phyloP scores from a whole-genome alignment of 2,888 invertebrate genomes.

The Diadegma fenestrale region DNA sequence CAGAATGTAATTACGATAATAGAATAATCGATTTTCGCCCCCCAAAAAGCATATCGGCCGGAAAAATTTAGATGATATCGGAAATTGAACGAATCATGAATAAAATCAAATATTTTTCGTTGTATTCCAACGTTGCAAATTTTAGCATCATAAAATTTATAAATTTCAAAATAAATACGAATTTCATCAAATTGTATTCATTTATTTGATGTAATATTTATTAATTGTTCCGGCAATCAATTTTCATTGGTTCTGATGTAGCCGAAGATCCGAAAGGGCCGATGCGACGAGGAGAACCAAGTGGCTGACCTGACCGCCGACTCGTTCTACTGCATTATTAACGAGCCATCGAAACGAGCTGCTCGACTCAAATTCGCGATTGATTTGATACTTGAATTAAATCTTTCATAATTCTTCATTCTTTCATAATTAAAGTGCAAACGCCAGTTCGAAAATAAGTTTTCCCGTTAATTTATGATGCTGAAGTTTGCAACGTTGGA shows the following conservation, averaged over 20 bases:
- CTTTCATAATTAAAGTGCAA: neutral
- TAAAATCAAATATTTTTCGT: no score
- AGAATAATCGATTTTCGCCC: no score
- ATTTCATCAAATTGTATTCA: neutral
- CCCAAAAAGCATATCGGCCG: no score
- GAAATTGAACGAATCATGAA: no score
- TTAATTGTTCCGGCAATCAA: neutral
- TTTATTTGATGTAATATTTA: neutral
- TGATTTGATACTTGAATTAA: neutral
- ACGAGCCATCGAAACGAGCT: neutral
- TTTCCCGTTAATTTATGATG: neutral
- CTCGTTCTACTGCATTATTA: slow-evolving; percentile 46
- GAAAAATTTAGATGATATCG: no score
- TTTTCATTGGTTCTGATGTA: neutral
- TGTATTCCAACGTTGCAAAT: no score
- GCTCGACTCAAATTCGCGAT: neutral
- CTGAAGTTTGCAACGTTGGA: no score
- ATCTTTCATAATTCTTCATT: neutral
- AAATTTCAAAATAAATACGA: neutral
- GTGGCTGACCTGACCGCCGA: slow-evolving; percentile 46
- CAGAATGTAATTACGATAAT: no score
- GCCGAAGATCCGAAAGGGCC: neutral
- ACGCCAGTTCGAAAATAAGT: neutral
- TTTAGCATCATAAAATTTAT: no score
- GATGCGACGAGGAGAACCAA: neutral